Conservation (phyloP, 2,113 vertebrate genomes). For the Indicator indicator region DNA sequence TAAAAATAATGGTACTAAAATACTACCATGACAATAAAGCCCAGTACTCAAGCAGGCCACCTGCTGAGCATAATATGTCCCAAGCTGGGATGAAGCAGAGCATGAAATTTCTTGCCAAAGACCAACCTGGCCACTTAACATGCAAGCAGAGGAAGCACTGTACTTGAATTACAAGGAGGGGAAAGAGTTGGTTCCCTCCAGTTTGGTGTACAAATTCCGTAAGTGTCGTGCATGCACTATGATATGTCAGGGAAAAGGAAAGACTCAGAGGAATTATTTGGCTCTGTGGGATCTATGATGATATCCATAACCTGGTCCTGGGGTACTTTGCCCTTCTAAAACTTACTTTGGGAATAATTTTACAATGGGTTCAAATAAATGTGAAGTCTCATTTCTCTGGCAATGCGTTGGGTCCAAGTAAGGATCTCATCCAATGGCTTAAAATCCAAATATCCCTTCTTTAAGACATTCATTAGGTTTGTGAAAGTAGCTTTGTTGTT, state of each 20-base stretch:
- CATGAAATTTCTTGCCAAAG: conserved; percentile 5
- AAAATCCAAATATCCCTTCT: neutral
- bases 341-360: neutral
- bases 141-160: conserved; percentile 1
- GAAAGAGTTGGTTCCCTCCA: neutral
- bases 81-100: neutral
- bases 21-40: neutral
- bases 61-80: neutral
- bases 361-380: neutral
- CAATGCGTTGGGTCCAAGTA: neutral
- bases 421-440: neutral
- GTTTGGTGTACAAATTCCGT: neutral
- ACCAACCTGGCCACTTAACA: conserved; percentile 7
- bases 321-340: neutral
- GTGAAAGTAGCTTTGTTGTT: neutral
- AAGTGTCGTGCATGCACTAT: neutral
- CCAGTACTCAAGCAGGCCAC: neutral
- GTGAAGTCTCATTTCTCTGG: neutral
- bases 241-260: neutral
- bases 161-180: neutral
- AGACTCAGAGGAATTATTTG: neutral
- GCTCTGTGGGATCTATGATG: neutral
- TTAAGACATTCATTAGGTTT: neutral
- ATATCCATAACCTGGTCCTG: neutral
- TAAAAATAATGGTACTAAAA: neutral